Percentiles rank a stretch among this genome's conserved stretches.
These are phyloP conservation scores for Galerucella nymphaeae DNA, from an alignment of 2,888 invertebrate species.

Conservation along the genomic window DNA sequence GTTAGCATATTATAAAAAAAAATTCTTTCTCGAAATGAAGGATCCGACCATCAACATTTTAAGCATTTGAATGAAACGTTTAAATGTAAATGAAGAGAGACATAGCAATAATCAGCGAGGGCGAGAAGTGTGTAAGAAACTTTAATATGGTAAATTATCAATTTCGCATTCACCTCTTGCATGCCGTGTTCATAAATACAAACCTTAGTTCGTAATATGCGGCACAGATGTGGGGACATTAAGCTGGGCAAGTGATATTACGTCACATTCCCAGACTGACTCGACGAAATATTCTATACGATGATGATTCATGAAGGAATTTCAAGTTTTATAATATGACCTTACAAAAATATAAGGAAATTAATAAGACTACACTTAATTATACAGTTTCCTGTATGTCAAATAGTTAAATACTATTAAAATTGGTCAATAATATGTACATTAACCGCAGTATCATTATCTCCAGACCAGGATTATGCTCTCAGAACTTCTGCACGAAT, in stretches of 20 bases:
- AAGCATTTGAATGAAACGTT: constrained; percentile 24
- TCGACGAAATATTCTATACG: constrained; percentile 42
- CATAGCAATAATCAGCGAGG: constrained; percentile 26
- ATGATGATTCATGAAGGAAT: constrained; percentile 57
- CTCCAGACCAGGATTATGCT: too few species aligned
- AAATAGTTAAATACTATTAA: too few species aligned
- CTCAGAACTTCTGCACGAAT: too few species aligned
- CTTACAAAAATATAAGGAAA: neutral
- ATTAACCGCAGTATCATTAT: too few species aligned
- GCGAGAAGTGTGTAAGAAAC: constrained; percentile 41
- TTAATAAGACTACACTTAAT: neutral
- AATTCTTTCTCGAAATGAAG: constrained; percentile 14
- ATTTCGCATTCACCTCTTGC: constrained; percentile 63
- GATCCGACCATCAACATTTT: neutral
- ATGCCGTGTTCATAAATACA: constrained; percentile 57
- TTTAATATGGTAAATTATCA: constrained; percentile 51
- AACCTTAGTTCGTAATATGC: constrained; percentile 58
- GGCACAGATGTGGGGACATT: constrained; percentile 58
- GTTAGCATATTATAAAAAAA: constrained; percentile 3
- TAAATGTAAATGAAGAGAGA: constrained; percentile 43
- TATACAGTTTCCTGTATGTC: neutral
- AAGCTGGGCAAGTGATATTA: constrained; percentile 57
- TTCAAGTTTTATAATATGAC: constrained; percentile 47
- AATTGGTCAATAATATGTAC: too few species aligned
- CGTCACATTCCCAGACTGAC: constrained; percentile 59